Evolutionary conservation across 1,140 invertebrate species (phyloP).

Genomic region (Hirudo medicinalis): DNA sequence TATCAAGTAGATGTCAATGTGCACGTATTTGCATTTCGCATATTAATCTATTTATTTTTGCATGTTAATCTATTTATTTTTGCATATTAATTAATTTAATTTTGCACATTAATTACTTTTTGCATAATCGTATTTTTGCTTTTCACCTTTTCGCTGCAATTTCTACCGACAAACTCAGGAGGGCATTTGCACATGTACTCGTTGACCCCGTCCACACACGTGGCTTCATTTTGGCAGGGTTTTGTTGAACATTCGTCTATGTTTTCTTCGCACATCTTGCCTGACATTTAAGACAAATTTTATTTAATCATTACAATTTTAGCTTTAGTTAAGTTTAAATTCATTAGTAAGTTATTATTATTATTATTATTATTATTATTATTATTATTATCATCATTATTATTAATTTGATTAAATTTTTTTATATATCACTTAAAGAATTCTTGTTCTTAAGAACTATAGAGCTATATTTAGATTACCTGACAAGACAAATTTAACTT

Average conservation of each 20-base stretch:
- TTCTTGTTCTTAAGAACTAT: background rate
- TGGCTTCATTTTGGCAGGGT: constrained; percentile 51
- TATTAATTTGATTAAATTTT: background rate
- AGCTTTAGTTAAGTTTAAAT: too few species aligned
- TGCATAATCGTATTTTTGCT: too few species aligned
- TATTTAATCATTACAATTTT: too few species aligned
- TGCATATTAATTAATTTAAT: too few species aligned
- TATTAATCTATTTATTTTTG: too few species aligned
- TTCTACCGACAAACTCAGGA: constrained; percentile 54
- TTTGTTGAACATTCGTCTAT: constrained; percentile 40
- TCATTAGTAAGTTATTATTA: background rate
- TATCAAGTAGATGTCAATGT: too few species aligned
- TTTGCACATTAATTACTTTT: too few species aligned
- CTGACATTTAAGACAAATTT: background rate
- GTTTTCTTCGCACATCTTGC: background rate
- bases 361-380: background rate
- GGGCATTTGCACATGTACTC: constrained; percentile 57
- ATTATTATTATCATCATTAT: background rate
- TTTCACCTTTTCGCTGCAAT: constrained; percentile 3
- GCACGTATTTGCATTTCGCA: too few species aligned
- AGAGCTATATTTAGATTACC: too few species aligned
- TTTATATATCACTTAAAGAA: background rate
- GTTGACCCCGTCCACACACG: constrained; percentile 42
- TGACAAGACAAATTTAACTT: too few species aligned
- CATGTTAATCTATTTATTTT: too few species aligned